Conservation (phyloP, 2,113 vertebrate species). For the Ginglymostoma cirratum region DNA sequence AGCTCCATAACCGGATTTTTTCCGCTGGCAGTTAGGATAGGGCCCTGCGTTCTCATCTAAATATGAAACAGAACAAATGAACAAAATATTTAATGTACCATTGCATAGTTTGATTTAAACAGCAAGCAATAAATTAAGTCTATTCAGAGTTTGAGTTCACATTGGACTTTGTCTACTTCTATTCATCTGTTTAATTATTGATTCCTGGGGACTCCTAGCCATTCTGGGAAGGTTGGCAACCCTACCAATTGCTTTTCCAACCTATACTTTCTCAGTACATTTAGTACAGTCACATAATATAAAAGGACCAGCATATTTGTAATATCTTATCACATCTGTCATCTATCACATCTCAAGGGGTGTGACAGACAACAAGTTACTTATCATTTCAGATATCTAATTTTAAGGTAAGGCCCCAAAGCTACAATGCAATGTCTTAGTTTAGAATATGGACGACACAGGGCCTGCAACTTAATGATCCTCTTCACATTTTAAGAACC, state of each 20-base stretch:
- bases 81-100: background rate
- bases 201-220: no score
- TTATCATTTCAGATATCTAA: background rate
- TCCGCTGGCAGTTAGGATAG: constrained; percentile 94
- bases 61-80: constrained; percentile 35
- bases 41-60: constrained; percentile 98
- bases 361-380: background rate
- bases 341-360: background rate
- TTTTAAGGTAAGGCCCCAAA: background rate
- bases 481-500: background rate
- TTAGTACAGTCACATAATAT: background rate
- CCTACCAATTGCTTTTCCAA: background rate
- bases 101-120: background rate
- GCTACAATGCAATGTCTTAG: background rate
- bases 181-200: background rate
- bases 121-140: background rate
- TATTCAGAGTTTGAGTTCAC: background rate
- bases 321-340: background rate
- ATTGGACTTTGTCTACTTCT: background rate
- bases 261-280: background rate
- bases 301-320: background rate
- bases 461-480: background rate
- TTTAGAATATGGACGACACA: background rate
- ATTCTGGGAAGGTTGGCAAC: no score
- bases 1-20: constrained; percentile 99